A percentile compares a stretch with the other conserved stretches of the same genome.
Evolutionary conservation across 2,113 vertebrate genomes (phyloP).

Genomic region (Lepus europaeus): DNA sequence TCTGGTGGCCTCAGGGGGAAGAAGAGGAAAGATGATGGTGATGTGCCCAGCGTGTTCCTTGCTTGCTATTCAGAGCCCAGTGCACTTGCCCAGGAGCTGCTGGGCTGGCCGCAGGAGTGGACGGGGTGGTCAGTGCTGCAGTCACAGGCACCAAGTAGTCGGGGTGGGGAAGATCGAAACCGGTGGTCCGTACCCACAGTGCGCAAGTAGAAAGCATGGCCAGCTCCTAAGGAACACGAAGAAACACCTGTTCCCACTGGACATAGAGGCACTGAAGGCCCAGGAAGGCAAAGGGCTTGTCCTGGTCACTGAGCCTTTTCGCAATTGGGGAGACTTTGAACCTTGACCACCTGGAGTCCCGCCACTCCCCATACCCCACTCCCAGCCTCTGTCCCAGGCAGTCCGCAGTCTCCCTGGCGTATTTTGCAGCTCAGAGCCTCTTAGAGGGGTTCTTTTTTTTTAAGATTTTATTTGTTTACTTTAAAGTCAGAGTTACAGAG

Average conservation of each 20-base stretch:
- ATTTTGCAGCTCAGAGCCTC: background rate
- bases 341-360: too few relatives aligned
- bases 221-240: accelerated
- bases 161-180: background rate
- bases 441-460: too few relatives aligned
- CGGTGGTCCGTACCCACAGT: background rate
- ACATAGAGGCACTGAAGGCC: background rate
- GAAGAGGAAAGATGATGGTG: background rate
- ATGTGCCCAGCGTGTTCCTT: background rate
- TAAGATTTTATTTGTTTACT: too few relatives aligned
- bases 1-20: background rate
- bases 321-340: background rate
- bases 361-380: accelerated
- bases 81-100: background rate
- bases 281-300: background rate
- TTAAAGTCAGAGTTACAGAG: too few relatives aligned
- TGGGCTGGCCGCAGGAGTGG: background rate
- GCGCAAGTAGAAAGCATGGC: background rate
- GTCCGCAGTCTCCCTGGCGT: background rate
- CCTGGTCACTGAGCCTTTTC: background rate
- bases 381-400: background rate
- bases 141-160: background rate
- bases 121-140: background rate
- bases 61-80: background rate
- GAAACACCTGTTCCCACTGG: background rate